These are phyloP conservation scores for Rhamnusium bicolor DNA, from an alignment of 2,888 invertebrate genomes.

Conservation along the genomic window DNA sequence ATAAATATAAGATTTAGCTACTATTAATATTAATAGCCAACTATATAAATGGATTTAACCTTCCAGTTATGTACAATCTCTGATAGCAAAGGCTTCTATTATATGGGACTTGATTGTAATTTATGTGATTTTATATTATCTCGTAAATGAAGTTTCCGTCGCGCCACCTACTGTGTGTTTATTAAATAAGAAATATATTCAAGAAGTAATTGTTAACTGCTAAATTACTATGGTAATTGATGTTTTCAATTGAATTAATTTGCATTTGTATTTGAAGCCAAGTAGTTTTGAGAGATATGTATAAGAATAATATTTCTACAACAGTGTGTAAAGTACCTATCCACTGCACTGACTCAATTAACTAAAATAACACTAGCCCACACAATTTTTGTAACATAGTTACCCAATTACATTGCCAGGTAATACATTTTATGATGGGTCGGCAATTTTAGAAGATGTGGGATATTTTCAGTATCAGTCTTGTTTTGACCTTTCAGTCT, in stretches of 20 bases:
- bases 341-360: no score
- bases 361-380: no score
- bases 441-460: no score
- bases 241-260: conserved; percentile 3
- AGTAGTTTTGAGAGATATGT: neutral
- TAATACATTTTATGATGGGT: no score
- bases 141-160: conserved; percentile 18
- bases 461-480: no score
- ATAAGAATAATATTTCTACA: neutral
- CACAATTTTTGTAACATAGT: no score
- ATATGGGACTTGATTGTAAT: conserved; percentile 22
- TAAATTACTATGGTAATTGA: conserved; percentile 14
- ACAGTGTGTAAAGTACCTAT: no score
- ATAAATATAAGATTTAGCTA: neutral
- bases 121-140: conserved; percentile 4
- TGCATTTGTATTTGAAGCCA: neutral
- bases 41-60: conserved; percentile 7
- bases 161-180: conserved; percentile 19
- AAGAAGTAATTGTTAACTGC: conserved; percentile 6
- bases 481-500: no score
- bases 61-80: conserved; percentile 13
- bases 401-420: no score
- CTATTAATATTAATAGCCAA: conserved; percentile 2
- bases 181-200: conserved; percentile 13
- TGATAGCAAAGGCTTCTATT: conserved; percentile 7